Conservation (phyloP, 2,113 vertebrate genomes). For the Solea solea region DNA sequence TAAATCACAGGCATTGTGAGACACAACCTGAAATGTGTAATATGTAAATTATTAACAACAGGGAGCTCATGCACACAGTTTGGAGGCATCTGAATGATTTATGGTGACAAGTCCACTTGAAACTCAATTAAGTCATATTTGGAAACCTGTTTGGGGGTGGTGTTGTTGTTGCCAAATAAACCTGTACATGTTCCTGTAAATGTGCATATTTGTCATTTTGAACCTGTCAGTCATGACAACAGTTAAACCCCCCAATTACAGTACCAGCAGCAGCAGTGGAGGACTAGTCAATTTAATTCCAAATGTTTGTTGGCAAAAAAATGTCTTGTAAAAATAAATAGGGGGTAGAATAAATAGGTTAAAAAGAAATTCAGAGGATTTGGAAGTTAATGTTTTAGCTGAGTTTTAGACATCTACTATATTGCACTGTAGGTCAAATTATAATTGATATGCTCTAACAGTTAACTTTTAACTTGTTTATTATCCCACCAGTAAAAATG, state of each 20-base stretch:
- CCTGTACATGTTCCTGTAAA: not conserved
- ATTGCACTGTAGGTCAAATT: no score
- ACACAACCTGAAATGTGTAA: constrained; percentile 9
- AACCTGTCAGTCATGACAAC: not conserved
- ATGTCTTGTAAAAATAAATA: no score
- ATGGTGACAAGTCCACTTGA: constrained; percentile 48
- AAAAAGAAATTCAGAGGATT: no score
- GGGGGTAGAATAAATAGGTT: no score
- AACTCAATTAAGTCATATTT: constrained; percentile 18
- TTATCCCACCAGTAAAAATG: no score
- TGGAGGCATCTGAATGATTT: constrained; percentile 24
- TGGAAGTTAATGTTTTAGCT: no score
- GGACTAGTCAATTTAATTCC: constrained; percentile 3
- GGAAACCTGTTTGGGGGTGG: constrained; percentile 20
- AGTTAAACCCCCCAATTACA: constrained; percentile 25
- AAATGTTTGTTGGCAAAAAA: no score
- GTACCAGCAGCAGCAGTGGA: not conserved
- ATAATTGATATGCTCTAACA: no score
- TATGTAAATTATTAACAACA: constrained; percentile 51
- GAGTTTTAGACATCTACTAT: no score
- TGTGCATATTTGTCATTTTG: constrained; percentile 6
- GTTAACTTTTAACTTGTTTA: no score
- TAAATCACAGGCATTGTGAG: not conserved
- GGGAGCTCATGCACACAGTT: not conserved
- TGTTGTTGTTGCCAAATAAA: not conserved